These are phyloP conservation scores for Fistularia tabacaria DNA, from an alignment of 2,797 vertebrate species.

Conservation along the genomic window DNA sequence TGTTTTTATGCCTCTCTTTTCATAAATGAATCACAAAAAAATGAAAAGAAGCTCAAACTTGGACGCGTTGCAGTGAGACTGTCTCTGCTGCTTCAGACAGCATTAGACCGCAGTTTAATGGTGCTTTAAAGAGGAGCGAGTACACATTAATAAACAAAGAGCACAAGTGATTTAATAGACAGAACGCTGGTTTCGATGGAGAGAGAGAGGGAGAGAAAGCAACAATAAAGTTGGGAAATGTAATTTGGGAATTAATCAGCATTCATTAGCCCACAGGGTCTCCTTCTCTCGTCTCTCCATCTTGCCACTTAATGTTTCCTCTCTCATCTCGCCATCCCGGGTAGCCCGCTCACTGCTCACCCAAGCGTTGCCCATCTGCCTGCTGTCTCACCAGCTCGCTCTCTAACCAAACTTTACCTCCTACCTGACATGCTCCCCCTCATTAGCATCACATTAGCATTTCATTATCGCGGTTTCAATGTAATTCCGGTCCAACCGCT, in stretches of 20 bases:
- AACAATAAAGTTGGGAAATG: constrained; percentile 56
- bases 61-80: not conserved
- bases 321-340: constrained; percentile 64
- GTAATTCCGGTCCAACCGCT: constrained; percentile 33
- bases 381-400: constrained; percentile 79
- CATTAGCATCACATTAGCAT: constrained; percentile 88
- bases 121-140: constrained; percentile 32
- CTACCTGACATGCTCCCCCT: constrained; percentile 68
- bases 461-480: constrained; percentile 60
- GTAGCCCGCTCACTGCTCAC: constrained; percentile 83
- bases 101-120: constrained; percentile 36
- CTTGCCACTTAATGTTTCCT: constrained; percentile 52
- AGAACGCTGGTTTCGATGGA: constrained; percentile 22
- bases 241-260: constrained; percentile 77
- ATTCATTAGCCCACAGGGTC: constrained; percentile 62
- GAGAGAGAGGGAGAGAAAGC: constrained; percentile 28
- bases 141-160: constrained; percentile 20
- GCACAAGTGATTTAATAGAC: constrained; percentile 21
- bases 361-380: constrained; percentile 76
- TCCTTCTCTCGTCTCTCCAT: constrained; percentile 32
- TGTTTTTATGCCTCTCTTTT: no score
- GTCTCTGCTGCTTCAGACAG: constrained; percentile 11
- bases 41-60: not conserved
- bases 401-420: constrained; percentile 88
- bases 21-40: not conserved